Base-by-base conservation (phyloP, 1,140 invertebrate genomes). In the Ruditapes philippinarum region DNA sequence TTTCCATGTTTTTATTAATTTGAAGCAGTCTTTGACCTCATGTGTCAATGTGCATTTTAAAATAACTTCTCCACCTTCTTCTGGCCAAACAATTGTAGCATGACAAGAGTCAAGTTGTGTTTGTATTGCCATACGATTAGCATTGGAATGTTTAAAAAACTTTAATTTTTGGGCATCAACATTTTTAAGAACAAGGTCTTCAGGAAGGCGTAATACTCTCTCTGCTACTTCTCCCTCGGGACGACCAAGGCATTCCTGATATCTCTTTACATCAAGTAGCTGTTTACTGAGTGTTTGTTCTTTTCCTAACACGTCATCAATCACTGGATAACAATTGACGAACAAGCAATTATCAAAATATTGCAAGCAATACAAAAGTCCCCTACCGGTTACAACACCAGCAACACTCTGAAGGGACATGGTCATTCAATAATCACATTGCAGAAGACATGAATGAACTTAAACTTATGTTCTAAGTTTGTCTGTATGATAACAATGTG, bases 231-330 rank as follows among this genome's bases (percentile, higher is more conserved):
- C 83, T n/a, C 91, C 91, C 38, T 90, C 91, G 25, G 84, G 79
- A 14, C 45, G 36, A 4, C 87, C 91, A 36, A 92, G 83, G 28
- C 90, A 90, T 57, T 84, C 83, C 25, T 83, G 33, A 68, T 92
- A 92, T 28, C 60, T 31, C 54, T 74, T 73, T 11, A 92, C 90
- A 19, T 60, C 40, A 12, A 92, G 36, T 4, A 3, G 9, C 0
- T 22, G 25, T 36, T 51, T 68, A 51, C 82, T 73, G 17, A 92
- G 25, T 17, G 33, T 82, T 36, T 92, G 91, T 12, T 70, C 25
- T 45, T 80, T 80, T 57, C 36, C 7, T 28, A 90, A 28, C 2
- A 91, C 86, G 14, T 40, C 42, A 19, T 89, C 85, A 40, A 89
- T 57, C 11, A 86, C 91, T 91, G 82, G 42, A 91, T 54, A n/a